A percentile compares a stretch with the other conserved stretches of the same genome.
Conservation (phyloP, 2,888 invertebrate genomes). For the Zeuzera pyrina region DNA sequence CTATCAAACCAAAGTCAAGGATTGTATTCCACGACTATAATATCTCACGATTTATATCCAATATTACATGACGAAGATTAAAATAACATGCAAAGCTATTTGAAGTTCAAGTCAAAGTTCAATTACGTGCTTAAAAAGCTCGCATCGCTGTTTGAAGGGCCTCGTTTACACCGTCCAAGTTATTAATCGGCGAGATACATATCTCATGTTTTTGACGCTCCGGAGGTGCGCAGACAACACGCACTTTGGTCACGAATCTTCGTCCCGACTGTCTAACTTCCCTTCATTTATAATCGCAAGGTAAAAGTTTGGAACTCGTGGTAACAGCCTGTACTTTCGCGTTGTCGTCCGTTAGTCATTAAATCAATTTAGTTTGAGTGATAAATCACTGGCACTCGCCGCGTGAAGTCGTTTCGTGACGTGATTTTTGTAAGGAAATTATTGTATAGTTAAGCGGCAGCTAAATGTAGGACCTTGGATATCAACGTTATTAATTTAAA, state of each 20-base stretch:
- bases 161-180: too few relatives aligned
- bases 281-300: constrained; percentile 33
- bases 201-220: neutral
- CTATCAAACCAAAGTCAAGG: too few relatives aligned
- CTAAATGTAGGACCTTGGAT: too few relatives aligned
- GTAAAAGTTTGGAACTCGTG: constrained; percentile 28
- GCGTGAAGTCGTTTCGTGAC: constrained; percentile 7
- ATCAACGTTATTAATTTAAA: neutral
- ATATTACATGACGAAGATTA: too few relatives aligned
- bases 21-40: too few relatives aligned
- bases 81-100: too few relatives aligned
- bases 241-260: constrained; percentile 23
- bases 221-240: constrained; percentile 6
- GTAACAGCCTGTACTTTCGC: constrained; percentile 13
- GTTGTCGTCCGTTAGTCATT: constrained; percentile 28
- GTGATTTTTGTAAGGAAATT: constrained; percentile 14
- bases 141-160: too few relatives aligned
- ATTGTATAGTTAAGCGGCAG: too few relatives aligned
- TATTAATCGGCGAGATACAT: constrained; percentile 2
- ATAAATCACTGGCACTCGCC: constrained; percentile 21
- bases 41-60: too few relatives aligned
- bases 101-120: too few relatives aligned
- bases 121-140: too few relatives aligned
- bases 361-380: constrained; percentile 33
- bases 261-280: constrained; percentile 33